phyloP scores from a whole-genome alignment of 2,888 invertebrate genomes.

The Tipula unca region DNA sequence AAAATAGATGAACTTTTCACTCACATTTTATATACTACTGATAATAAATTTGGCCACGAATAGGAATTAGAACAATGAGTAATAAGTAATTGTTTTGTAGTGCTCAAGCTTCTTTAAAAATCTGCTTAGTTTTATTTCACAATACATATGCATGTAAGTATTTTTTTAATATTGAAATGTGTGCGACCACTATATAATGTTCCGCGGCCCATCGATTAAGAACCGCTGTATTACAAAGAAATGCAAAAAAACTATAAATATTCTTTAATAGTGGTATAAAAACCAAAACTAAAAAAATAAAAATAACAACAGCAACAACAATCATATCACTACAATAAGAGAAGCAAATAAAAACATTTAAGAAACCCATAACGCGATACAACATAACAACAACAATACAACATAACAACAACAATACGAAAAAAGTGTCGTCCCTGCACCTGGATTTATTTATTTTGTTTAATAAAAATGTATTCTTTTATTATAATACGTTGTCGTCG shows the following conservation, averaged over 20 bases:
- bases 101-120: no score
- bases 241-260: background rate
- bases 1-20: no score
- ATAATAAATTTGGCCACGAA: no score
- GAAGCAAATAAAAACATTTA: background rate
- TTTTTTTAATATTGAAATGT: no score
- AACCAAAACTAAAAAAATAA: background rate
- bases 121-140: no score
- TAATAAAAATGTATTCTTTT: constrained; percentile 2
- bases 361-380: background rate
- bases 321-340: background rate
- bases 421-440: constrained; percentile 15
- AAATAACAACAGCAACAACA: background rate
- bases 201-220: background rate
- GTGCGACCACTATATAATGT: background rate
- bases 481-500: background rate
- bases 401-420: background rate
- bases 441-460: constrained; percentile 15
- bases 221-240: background rate
- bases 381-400: background rate
- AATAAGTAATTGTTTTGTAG: no score
- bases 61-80: no score
- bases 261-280: background rate
- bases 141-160: no score
- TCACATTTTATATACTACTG: no score